These are phyloP conservation scores for Limnothrissa miodon DNA, from an alignment of 2,113 vertebrate genomes.

Conservation along the genomic window DNA sequence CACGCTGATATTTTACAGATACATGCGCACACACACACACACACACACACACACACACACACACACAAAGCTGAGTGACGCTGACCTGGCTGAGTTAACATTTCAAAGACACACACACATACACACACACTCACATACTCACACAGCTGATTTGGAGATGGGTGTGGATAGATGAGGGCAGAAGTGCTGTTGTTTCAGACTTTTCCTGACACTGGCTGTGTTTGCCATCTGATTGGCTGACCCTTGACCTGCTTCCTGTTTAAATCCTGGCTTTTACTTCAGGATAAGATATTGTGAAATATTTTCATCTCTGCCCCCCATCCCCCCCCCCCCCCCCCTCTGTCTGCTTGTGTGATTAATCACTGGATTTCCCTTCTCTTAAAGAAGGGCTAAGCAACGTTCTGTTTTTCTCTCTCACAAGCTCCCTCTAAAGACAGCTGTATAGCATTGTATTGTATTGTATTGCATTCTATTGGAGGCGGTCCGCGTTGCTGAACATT, in stretches of 20 bases:
- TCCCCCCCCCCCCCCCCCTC: too few relatives aligned
- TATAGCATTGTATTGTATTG: too few relatives aligned
- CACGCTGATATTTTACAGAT: not conserved
- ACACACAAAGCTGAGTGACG: not conserved
- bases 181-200: constrained; percentile 4
- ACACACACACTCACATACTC: constrained; percentile 26
- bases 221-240: not conserved
- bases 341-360: too few relatives aligned
- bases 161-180: not conserved
- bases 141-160: constrained; percentile 24
- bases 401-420: too few relatives aligned
- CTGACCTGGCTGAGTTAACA: not conserved
- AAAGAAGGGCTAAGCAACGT: too few relatives aligned
- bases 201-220: not conserved
- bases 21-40: constrained; percentile 16
- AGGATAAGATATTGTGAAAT: not conserved
- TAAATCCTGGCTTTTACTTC: not conserved
- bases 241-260: not conserved
- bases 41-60: constrained; percentile 1
- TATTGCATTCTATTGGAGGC: too few relatives aligned
- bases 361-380: too few relatives aligned
- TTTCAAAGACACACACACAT: not conserved
- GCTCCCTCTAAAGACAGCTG: too few relatives aligned
- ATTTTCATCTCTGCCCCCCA: too few relatives aligned
- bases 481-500: too few relatives aligned